Percentiles rank a stretch among this genome's conserved stretches.
These are phyloP conservation scores for Oligia fasciuncula DNA, from an alignment of 2,888 invertebrate genomes.

Conservation along the genomic window DNA sequence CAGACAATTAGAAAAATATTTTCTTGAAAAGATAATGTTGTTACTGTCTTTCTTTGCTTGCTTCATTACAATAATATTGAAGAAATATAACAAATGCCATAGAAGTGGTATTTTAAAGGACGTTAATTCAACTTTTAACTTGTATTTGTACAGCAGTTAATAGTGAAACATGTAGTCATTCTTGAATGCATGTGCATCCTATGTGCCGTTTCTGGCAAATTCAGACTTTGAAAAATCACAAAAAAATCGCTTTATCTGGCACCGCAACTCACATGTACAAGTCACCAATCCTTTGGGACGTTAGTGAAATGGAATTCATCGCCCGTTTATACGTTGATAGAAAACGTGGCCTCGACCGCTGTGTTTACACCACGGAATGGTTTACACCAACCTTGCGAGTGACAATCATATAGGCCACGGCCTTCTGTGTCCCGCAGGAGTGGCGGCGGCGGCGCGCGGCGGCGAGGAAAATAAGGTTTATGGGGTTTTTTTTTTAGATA, in stretches of 20 bases:
- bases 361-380: slow-evolving; percentile 25
- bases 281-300: slow-evolving; percentile 41
- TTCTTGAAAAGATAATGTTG: too few relatives aligned
- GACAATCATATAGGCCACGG: background rate
- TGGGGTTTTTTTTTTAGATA: background rate
- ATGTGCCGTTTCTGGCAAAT: background rate
- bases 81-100: background rate
- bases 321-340: slow-evolving; percentile 50
- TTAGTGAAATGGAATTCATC: slow-evolving; percentile 46
- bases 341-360: slow-evolving; percentile 36
- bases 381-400: background rate
- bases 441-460: background rate
- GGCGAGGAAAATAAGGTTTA: background rate
- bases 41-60: too few relatives aligned
- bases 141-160: background rate
- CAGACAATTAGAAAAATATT: too few relatives aligned
- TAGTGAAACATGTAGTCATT: background rate
- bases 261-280: slow-evolving; percentile 24
- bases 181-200: background rate
- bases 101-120: background rate
- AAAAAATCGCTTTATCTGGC: slow-evolving; percentile 9
- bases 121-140: background rate
- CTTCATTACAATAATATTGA: too few relatives aligned
- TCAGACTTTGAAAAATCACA: background rate
- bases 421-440: background rate